These are phyloP conservation scores for Automeris io DNA, from an alignment of 2,888 invertebrate genomes.

Conservation along the genomic window DNA sequence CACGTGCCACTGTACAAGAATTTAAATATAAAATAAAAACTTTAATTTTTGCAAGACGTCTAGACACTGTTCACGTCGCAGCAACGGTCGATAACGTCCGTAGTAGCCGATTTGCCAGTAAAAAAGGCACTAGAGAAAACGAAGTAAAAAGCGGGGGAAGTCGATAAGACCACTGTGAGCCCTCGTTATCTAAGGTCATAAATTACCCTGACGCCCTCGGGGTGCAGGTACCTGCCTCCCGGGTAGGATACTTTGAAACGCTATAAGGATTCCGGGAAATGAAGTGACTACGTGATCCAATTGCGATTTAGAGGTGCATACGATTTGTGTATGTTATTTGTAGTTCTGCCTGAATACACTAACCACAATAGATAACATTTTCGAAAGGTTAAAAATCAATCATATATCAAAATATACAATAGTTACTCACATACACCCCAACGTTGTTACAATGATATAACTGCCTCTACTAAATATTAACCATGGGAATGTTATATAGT, in stretches of 20 bases:
- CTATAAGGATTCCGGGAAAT: conserved; percentile 63
- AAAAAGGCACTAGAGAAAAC: conserved; percentile 57
- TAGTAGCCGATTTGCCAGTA: conserved; percentile 65
- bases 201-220: conserved; percentile 70
- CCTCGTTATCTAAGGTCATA: conserved; percentile 74
- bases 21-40: conserved; percentile 22
- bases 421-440: too few relatives aligned
- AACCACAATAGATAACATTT: too few relatives aligned
- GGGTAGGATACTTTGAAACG: conserved; percentile 46
- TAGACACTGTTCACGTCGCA: conserved; percentile 35
- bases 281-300: conserved; percentile 75
- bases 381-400: too few relatives aligned
- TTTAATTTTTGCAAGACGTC: conserved; percentile 26
- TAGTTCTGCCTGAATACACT: not conserved
- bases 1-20: not conserved
- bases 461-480: too few relatives aligned
- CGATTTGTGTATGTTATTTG: conserved; percentile 36
- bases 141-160: conserved; percentile 57
- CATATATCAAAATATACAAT: too few relatives aligned
- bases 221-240: conserved; percentile 60
- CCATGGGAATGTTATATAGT: too few relatives aligned
- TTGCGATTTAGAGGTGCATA: conserved; percentile 72
- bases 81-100: conserved; percentile 53
- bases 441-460: too few relatives aligned
- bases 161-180: conserved; percentile 71